Evolutionary conservation across 1,140 invertebrate genomes (phyloP), one percentile per base, ranked within the genome.

Genomic region (Andricus grossulariae): DNA sequence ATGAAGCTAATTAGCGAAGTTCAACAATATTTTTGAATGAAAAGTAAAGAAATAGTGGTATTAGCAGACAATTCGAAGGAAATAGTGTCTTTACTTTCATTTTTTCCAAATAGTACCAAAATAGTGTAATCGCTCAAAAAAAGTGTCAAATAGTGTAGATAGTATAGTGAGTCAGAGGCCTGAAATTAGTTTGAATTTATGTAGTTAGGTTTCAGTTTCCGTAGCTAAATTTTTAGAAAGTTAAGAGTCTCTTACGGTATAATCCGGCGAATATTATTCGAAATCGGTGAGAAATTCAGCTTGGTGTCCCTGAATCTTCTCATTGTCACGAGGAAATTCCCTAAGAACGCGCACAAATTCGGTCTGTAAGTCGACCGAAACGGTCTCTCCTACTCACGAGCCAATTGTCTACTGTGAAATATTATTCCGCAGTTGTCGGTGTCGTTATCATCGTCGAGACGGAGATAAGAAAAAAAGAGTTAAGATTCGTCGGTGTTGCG

Each of bases 191-290:
- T n/a, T n/a, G n/a, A n/a, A n/a, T n/a, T n/a, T n/a, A n/a, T n/a
- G n/a, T n/a, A n/a, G n/a, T n/a, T n/a, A n/a, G n/a, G n/a, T n/a
- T n/a, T n/a, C n/a, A n/a, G n/a, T n/a, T n/a, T n/a, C n/a, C n/a
- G n/a, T n/a, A n/a, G n/a, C n/a, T n/a, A n/a, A n/a, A n/a, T n/a
- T n/a, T n/a, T n/a, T n/a, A n/a, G n/a, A n/a, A n/a, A n/a, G n/a
- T n/a, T n/a, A n/a, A n/a, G n/a, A 60, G 60, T 66, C 25, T 76
- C 76, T 77, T 77, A 77, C 76, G 76, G 51, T 15, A 73, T 70
- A 52, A 66, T 60, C 49, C 55, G 50, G 32, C 49, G 50, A 11
- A 71, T 10, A 72, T 73, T 77, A 70, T 25, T 71, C 12, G 32
- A 16, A 52, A 77, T 25, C n/a, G 71, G 73, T 45, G 55, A 60